phyloP scores from a whole-genome alignment of 2,888 invertebrate species.

The Mayetiola destructor region DNA sequence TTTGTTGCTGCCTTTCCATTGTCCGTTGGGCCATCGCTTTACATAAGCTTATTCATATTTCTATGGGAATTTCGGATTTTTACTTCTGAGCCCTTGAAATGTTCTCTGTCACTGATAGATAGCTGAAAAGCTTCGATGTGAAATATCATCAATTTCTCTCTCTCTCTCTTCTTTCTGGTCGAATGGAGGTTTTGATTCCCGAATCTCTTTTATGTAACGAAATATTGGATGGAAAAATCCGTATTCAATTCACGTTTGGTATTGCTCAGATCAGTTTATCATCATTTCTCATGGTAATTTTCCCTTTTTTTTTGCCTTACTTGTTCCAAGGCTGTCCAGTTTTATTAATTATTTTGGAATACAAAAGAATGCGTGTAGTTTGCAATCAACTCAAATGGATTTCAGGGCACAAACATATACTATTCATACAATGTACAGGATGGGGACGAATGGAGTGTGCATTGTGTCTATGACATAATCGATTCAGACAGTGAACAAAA shows the following conservation, averaged over 20 bases:
- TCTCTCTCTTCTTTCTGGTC: background rate
- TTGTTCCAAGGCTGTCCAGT: background rate
- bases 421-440: too few species aligned
- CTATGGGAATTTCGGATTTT: too few species aligned
- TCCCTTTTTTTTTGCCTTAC: too few species aligned
- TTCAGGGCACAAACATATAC: too few species aligned
- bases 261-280: too few species aligned
- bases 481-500: background rate
- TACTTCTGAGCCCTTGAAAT: too few species aligned
- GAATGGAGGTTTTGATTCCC: background rate
- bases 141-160: background rate
- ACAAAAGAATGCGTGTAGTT: background rate
- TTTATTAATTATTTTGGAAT: conserved; percentile 1
- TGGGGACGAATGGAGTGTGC: background rate
- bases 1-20: too few species aligned
- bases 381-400: background rate
- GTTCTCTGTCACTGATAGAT: background rate
- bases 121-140: background rate
- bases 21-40: too few species aligned
- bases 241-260: too few species aligned
- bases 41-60: too few species aligned
- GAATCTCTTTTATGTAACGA: background rate
- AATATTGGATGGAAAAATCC: conserved; percentile 3
- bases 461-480: conserved; percentile 5
- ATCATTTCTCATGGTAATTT: too few species aligned